Base-by-base conservation (phyloP, 1,140 invertebrate genomes). In the Varroa destructor region DNA sequence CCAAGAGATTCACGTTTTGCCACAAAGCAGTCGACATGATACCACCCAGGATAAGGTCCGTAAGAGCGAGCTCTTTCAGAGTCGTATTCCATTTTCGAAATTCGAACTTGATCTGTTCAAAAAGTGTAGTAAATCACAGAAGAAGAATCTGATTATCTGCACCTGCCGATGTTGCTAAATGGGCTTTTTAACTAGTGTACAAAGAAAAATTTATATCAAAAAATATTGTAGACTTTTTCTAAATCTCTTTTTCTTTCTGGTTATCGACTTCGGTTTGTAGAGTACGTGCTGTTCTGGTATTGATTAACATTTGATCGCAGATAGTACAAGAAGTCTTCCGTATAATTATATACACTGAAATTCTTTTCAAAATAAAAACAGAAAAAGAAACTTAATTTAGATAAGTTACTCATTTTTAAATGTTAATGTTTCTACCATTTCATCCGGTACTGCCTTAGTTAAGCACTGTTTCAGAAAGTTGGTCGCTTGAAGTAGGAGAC, bases 1-100 rank as follows among this genome's bases (percentile, higher is more conserved):
- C 86, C 83, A 1, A 94, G 77, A 70, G 90, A 86, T 73, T 84
- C 81, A 61, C 89, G 80, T n/a, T 87, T 78, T 76, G 90, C 85
- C 6, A 84, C 85, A 83, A 98, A 98, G 79, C 95, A 98, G 73
- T 91, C 87, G 8, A 93, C 80, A 81, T 98, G 94, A 80, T 95
- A 86, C 93, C 93, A 97, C 42, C 86, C 79, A 43, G 80, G 78
- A 55, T 78, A 75, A n/a, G 83, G 81, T 3, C 91, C 91, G 81
- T 86, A 93, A 78, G 85, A 87, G 75, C 82, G 84, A 0, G 87
- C 89, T 57, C 87, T 81, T 75, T 90, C 87, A 74, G 86, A 88
- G 71, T 92, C 88, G 81, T 83, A 93, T 76, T 93, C 90, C 76
- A 88, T 89, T 80, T 93, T 94, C 6, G 87, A 86, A 73, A 96